Conservation (phyloP, 2,113 vertebrate species). For the Lichenostomus cassidix region DNA sequence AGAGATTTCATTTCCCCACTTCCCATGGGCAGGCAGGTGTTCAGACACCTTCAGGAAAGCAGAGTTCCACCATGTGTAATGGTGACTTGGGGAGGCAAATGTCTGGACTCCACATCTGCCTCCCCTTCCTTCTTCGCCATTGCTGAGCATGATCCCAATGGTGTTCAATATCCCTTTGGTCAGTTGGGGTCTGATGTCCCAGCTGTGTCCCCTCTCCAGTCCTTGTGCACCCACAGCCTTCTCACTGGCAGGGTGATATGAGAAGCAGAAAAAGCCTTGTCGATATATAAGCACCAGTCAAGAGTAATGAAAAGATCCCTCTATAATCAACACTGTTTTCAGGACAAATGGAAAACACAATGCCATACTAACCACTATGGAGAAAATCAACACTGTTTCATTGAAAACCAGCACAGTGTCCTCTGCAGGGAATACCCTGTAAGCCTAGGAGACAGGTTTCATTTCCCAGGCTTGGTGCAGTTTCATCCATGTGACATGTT, state of each 20-base stretch:
- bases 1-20: neutral
- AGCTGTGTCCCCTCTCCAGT: neutral
- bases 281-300: neutral
- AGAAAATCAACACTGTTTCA: neutral
- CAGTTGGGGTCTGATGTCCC: neutral
- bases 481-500: neutral
- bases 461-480: neutral
- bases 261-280: neutral
- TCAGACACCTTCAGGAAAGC: neutral
- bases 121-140: neutral
- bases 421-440: neutral
- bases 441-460: neutral
- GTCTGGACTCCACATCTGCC: neutral
- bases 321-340: neutral
- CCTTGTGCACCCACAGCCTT: neutral
- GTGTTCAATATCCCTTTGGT: neutral
- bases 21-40: neutral
- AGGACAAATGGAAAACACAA: neutral
- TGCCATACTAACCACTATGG: neutral
- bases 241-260: neutral
- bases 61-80: accelerated
- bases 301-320: neutral
- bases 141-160: neutral
- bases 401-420: accelerated
- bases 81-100: neutral